Conservation (phyloP, 2,888 invertebrate genomes). For the Leistus spinibarbis region DNA sequence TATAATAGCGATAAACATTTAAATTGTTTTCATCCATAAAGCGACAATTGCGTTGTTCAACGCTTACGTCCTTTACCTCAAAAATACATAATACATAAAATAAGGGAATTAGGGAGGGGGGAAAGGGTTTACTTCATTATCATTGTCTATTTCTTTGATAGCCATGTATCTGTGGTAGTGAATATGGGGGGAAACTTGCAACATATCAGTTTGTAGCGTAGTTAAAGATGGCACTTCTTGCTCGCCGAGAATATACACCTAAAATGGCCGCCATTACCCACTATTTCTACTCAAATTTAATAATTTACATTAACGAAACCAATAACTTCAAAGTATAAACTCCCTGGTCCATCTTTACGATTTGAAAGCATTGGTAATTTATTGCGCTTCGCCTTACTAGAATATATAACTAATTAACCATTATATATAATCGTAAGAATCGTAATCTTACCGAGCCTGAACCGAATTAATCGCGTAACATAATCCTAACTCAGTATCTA, state of each 20-base stretch:
- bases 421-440: background rate
- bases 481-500: slow-evolving; percentile 71
- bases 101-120: too few relatives aligned
- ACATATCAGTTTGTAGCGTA: slow-evolving; percentile 66
- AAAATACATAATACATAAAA: slow-evolving; percentile 49
- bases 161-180: slow-evolving; percentile 56
- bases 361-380: slow-evolving; percentile 68
- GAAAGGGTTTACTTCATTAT: slow-evolving; percentile 64
- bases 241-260: slow-evolving; percentile 69
- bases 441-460: slow-evolving; percentile 60
- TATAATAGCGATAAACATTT: slow-evolving; percentile 69
- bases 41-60: slow-evolving; percentile 71
- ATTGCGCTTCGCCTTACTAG: slow-evolving; percentile 57
- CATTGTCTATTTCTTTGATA: slow-evolving; percentile 69
- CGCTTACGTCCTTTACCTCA: slow-evolving; percentile 63
- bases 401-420: slow-evolving; percentile 18
- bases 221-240: slow-evolving; percentile 75
- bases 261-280: slow-evolving; percentile 37
- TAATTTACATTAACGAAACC: slow-evolving; percentile 61
- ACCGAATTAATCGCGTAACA: slow-evolving; percentile 71
- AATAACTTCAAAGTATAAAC: slow-evolving; percentile 61
- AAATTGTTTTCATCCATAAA: slow-evolving; percentile 70
- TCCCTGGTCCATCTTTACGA: slow-evolving; percentile 67
- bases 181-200: slow-evolving; percentile 65
- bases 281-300: background rate